phyloP scores from a whole-genome alignment of 2,888 invertebrate species.

The Zelleria hepariella region DNA sequence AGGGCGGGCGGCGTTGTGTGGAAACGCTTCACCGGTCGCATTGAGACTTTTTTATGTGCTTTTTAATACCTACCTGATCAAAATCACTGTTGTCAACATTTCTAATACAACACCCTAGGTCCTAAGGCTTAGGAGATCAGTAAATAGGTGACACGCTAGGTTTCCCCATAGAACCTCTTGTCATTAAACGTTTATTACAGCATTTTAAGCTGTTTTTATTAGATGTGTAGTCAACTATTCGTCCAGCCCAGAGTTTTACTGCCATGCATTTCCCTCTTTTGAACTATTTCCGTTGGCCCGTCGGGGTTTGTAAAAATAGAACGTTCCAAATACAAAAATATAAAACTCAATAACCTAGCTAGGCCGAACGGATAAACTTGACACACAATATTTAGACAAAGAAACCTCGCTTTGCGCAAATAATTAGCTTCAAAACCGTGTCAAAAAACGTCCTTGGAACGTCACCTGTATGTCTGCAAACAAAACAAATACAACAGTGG shows the following conservation, averaged over 20 bases:
- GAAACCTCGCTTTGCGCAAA: no score
- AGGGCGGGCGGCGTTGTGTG: constrained; percentile 10
- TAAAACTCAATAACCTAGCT: constrained; percentile 47
- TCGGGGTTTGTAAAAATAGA: constrained; percentile 55
- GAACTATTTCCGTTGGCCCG: constrained; percentile 58
- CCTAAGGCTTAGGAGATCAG: no score
- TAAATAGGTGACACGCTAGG: no score
- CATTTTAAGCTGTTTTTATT: no score
- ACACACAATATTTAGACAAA: background rate
- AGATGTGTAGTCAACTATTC: no score
- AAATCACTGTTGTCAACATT: no score
- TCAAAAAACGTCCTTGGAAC: background rate
- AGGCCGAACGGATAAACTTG: no score
- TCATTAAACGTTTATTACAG: no score
- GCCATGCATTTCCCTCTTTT: constrained; percentile 17
- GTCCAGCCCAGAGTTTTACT: no score
- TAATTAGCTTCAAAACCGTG: background rate
- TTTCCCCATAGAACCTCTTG: no score
- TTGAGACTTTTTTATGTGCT: background rate
- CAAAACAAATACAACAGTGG: background rate
- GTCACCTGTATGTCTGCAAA: background rate
- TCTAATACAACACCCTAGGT: no score
- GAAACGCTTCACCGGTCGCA: background rate
- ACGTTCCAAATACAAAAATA: constrained; percentile 41
- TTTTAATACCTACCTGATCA: no score